Evolutionary conservation across 2,797 vertebrate genomes (phyloP).

Genomic region (Periophthalmus magnuspinnatus): DNA sequence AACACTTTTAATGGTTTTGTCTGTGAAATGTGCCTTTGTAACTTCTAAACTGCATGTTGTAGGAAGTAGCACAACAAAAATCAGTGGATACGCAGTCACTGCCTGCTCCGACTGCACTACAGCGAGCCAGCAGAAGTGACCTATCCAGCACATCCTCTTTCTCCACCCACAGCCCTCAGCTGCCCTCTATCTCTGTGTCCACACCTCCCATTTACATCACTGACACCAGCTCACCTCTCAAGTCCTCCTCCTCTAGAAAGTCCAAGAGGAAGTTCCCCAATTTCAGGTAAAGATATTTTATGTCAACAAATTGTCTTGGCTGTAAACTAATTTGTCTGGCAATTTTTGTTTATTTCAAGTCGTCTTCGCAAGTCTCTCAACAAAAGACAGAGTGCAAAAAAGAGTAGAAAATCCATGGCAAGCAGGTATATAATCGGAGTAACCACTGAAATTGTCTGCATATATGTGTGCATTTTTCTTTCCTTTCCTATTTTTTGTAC

Average conservation of each 20-base stretch:
- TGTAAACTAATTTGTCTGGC: background rate
- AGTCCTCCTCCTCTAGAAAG: constrained; percentile 72
- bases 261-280: constrained; percentile 87
- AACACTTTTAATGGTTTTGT: background rate
- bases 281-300: constrained; percentile 78
- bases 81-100: constrained; percentile 57
- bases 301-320: background rate
- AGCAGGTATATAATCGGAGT: constrained; percentile 76
- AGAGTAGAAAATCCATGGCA: constrained; percentile 70
- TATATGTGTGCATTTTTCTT: background rate
- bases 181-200: constrained; percentile 66
- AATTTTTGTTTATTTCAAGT: constrained; percentile 59
- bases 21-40: background rate
- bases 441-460: background rate
- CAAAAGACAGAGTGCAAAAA: constrained; percentile 83
- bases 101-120: constrained; percentile 39
- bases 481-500: background rate
- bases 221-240: constrained; percentile 61
- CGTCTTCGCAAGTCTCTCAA: constrained; percentile 88
- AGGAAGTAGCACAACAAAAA: constrained; percentile 62
- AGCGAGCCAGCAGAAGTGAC: constrained; percentile 52
- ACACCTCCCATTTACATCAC: constrained; percentile 65
- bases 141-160: constrained; percentile 56
- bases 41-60: background rate
- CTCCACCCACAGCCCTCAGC: constrained; percentile 63